These are phyloP conservation scores for Mnemiopsis leidyi DNA, from an alignment of 37 sponge, comb jelly and placozoan species.

Conservation along the genomic window DNA sequence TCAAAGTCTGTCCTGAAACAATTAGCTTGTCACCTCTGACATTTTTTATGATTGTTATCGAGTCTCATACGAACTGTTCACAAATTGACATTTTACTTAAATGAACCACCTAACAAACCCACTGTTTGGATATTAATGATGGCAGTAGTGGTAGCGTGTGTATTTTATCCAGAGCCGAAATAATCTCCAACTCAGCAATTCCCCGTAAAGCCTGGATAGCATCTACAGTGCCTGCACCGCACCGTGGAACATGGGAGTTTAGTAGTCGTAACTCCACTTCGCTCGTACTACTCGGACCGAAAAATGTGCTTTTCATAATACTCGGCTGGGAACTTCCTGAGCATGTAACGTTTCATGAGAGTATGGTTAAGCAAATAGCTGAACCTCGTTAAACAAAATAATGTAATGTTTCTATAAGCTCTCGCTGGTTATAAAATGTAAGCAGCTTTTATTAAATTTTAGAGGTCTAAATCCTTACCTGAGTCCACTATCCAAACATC, in stretches of 20 bases:
- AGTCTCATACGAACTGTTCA: no score
- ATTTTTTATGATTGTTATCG: no score
- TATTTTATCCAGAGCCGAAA: neutral
- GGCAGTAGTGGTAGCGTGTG: neutral
- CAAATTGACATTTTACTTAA: no score
- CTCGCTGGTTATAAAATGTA: no score
- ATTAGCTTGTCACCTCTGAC: no score
- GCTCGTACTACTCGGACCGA: constrained; percentile 10
- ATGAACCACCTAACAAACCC: no score
- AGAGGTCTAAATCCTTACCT: constrained; percentile 8
- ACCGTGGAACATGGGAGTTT: neutral
- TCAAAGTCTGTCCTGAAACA: no score
- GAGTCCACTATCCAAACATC: constrained; percentile 52
- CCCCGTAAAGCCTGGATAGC: neutral
- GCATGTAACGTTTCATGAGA: no score
- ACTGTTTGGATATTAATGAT: neutral
- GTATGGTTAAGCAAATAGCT: no score
- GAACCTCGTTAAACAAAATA: no score
- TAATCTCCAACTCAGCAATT: constrained; percentile 39
- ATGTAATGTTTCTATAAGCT: no score
- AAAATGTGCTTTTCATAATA: constrained; percentile 33
- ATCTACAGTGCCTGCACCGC: neutral
- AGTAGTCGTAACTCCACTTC: constrained; percentile 6
- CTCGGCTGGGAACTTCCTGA: neutral
- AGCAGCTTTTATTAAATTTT: neutral